A percentile compares a stretch with the other conserved stretches of the same genome.
phyloP scores from a whole-genome alignment of 2,888 invertebrate species.

The Hypercompe scribonia region DNA sequence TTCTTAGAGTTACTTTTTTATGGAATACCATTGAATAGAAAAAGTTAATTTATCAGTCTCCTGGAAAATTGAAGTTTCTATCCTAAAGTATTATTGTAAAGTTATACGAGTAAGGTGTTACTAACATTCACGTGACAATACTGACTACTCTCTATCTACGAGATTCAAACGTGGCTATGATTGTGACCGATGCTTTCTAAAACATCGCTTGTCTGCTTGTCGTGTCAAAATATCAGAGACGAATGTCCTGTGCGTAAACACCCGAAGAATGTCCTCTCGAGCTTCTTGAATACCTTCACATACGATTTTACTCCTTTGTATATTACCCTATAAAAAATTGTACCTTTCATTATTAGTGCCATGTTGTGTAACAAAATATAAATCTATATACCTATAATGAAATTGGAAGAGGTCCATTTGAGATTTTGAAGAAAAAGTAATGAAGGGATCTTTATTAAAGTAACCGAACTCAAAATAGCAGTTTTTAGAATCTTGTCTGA shows the following conservation, averaged over 20 bases:
- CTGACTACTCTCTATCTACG: constrained; percentile 33
- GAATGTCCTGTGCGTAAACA: constrained; percentile 96
- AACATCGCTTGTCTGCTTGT: constrained; percentile 96
- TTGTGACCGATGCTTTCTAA: constrained; percentile 95
- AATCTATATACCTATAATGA: background rate
- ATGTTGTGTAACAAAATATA: background rate
- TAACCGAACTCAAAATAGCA: no score
- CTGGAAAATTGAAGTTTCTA: constrained; percentile 21
- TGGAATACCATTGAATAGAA: constrained; percentile 12
- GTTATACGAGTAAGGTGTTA: constrained; percentile 34
- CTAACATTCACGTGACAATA: constrained; percentile 42
- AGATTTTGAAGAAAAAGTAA: no score
- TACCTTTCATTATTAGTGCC: background rate
- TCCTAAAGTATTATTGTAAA: constrained; percentile 19
- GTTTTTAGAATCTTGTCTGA: no score
- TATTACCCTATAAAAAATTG: constrained; percentile 91
- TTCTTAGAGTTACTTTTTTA: constrained; percentile 23
- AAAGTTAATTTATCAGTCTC: constrained; percentile 28
- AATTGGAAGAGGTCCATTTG: no score
- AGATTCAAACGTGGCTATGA: constrained; percentile 70
- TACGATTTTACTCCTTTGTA: constrained; percentile 97
- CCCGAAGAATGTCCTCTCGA: constrained; percentile 94
- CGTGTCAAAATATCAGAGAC: constrained; percentile 96
- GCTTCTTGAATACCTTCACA: constrained; percentile 97
- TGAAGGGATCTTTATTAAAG: no score